Percentiles rank a stretch among this genome's conserved stretches.
These are phyloP conservation scores for Geopemphigus sp. DNA, from an alignment of 1,140 invertebrate species.

Conservation along the genomic window DNA sequence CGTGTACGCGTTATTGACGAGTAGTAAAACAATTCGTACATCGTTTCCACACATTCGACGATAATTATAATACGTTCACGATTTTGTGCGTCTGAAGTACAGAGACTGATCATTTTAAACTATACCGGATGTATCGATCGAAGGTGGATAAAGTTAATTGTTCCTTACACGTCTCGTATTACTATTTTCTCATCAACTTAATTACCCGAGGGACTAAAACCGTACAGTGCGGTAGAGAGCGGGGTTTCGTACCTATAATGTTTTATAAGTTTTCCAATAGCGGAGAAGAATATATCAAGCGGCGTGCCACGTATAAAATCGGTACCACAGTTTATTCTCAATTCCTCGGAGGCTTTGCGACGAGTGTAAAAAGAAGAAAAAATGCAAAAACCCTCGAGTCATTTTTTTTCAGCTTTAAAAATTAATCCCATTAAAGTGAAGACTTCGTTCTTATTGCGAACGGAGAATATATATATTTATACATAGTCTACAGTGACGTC, in stretches of 20 bases:
- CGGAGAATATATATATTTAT: background rate
- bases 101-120: too few relatives aligned
- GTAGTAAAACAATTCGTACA: too few relatives aligned
- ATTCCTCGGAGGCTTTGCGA: constrained; percentile 36
- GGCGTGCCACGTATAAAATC: constrained; percentile 13
- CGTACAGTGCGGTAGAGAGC: background rate
- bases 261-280: constrained; percentile 36
- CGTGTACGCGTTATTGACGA: too few relatives aligned
- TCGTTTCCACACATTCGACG: too few relatives aligned
- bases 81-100: too few relatives aligned
- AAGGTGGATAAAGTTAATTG: background rate
- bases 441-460: constrained; percentile 26
- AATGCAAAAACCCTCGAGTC: constrained; percentile 15
- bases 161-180: background rate
- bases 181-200: constrained; percentile 33
- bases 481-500: too few relatives aligned
- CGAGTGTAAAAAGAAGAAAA: constrained; percentile 18
- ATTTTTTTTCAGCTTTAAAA: constrained; percentile 46
- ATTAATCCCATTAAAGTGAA: constrained; percentile 48
- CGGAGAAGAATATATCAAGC: background rate
- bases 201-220: constrained; percentile 33
- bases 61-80: too few relatives aligned
- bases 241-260: background rate
- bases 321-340: constrained; percentile 33
- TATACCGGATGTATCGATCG: background rate